phyloP scores from a whole-genome alignment of 2,888 invertebrate genomes.

The Drosophila picticornis region DNA sequence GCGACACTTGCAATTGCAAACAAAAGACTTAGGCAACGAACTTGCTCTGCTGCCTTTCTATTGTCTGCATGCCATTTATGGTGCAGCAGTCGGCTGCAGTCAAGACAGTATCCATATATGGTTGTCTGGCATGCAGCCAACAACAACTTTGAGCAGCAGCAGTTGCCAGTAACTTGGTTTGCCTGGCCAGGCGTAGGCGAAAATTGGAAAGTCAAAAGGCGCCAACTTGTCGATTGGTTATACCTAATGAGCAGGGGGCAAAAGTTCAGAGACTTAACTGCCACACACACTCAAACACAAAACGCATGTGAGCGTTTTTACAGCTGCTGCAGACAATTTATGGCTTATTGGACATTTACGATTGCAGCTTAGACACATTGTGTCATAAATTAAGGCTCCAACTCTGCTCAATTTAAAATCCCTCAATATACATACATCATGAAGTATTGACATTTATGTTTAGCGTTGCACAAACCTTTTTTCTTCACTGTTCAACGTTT shows the following conservation, averaged over 20 bases:
- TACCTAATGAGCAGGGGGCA: conserved; percentile 20
- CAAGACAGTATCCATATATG: conserved; percentile 43
- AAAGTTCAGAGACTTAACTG: conserved; percentile 35
- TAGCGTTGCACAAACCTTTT: conserved; percentile 33
- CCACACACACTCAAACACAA: conserved; percentile 5
- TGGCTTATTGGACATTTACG: conserved; percentile 55
- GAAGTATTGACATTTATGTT: conserved; percentile 75
- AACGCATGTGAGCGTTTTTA: conserved; percentile 10
- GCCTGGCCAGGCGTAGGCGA: conserved; percentile 59
- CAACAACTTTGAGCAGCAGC: conserved; percentile 4
- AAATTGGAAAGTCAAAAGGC: conserved; percentile 74
- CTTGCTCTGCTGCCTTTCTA: conserved; percentile 49
- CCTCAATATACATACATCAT: conserved; percentile 45
- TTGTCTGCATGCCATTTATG: conserved; percentile 43
- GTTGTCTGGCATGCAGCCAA: conserved; percentile 35
- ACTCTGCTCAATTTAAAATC: conserved; percentile 34
- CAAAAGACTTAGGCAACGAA: conserved; percentile 60
- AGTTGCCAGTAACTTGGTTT: conserved; percentile 16
- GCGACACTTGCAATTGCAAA: conserved; percentile 55
- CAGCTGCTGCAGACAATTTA: conserved; percentile 47
- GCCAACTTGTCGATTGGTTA: conserved; percentile 45
- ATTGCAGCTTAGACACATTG: conserved; percentile 57
- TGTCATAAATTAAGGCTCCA: conserved; percentile 40
- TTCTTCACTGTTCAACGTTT: conserved; percentile 11
- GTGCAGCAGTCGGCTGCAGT: conserved; percentile 23